These are phyloP conservation scores for Zoroaster sp. DNA, from an alignment of 53 echinoderm and acorn worm species.

Conservation along the genomic window DNA sequence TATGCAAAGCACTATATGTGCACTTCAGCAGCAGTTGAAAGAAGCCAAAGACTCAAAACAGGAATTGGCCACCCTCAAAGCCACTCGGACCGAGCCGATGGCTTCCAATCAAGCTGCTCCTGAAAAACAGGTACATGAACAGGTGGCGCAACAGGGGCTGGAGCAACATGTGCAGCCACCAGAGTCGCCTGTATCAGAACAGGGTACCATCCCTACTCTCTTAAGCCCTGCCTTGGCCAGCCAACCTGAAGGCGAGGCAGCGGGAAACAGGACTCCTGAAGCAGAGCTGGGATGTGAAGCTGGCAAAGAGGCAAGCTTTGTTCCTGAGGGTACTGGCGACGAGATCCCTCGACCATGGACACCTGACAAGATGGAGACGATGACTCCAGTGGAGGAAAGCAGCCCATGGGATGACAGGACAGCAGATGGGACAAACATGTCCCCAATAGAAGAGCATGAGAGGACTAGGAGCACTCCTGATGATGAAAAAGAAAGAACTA, in stretches of 20 bases:
- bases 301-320: background rate
- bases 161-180: background rate
- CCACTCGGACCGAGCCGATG: background rate
- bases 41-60: slow-evolving; percentile 78
- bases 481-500: slow-evolving; percentile 13
- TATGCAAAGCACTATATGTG: slow-evolving; percentile 96
- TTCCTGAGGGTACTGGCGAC: background rate
- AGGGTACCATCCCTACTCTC: background rate
- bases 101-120: background rate
- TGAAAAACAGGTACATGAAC: background rate
- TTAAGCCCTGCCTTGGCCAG: background rate
- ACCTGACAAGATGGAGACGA: background rate
- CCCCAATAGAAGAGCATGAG: slow-evolving; percentile 6
- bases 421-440: slow-evolving; percentile 20
- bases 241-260: background rate
- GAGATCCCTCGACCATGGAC: background rate
- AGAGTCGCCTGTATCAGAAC: background rate
- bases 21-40: slow-evolving; percentile 95
- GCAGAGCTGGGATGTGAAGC: too few relatives aligned
- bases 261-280: slow-evolving; percentile 23
- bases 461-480: background rate
- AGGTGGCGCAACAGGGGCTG: background rate
- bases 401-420: slow-evolving; percentile 45
- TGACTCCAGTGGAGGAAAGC: slow-evolving; percentile 7
- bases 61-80: slow-evolving; percentile 46